phyloP scores from a whole-genome alignment of 1,140 invertebrate species.

The Drosophila miranda region DNA sequence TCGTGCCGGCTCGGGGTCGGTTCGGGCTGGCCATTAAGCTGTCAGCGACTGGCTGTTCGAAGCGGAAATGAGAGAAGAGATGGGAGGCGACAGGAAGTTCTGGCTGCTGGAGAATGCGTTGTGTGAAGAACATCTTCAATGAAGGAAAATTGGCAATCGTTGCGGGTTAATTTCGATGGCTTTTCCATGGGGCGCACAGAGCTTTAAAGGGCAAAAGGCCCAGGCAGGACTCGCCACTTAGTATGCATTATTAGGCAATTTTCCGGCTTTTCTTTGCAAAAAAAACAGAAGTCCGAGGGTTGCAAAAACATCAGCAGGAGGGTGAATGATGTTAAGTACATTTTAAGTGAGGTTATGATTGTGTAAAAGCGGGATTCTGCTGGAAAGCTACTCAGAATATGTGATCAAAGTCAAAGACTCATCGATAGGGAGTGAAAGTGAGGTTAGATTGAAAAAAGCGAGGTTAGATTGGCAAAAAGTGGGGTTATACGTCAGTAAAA shows the following conservation, averaged over 20 bases:
- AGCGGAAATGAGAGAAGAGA: slow-evolving; percentile 43
- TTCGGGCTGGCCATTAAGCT: slow-evolving; percentile 54
- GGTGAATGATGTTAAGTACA: background rate
- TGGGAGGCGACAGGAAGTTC: slow-evolving; percentile 44
- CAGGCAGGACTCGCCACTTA: slow-evolving; percentile 13
- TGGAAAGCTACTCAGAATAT: too few species aligned
- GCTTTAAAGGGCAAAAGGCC: slow-evolving; percentile 10
- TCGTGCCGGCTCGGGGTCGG: background rate
- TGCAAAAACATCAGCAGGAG: background rate
- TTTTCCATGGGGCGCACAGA: slow-evolving; percentile 19
- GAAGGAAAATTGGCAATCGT: slow-evolving; percentile 37
- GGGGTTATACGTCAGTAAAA: too few species aligned
- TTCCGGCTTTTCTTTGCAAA: slow-evolving; percentile 6
- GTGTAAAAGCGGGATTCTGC: too few species aligned
- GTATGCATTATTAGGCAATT: slow-evolving; percentile 54
- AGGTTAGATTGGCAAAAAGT: too few species aligned
- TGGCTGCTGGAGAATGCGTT: slow-evolving; percentile 29
- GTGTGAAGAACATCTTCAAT: slow-evolving; percentile 61
- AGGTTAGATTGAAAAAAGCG: too few species aligned
- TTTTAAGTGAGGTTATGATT: too few species aligned
- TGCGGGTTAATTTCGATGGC: slow-evolving; percentile 48
- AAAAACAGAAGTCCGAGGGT: background rate
- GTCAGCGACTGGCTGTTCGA: slow-evolving; percentile 48
- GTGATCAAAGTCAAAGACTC: background rate
- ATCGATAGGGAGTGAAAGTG: too few species aligned